Evolutionary conservation across 2,797 vertebrate genomes (phyloP).

Genomic region (Sebastes miniatus): DNA sequence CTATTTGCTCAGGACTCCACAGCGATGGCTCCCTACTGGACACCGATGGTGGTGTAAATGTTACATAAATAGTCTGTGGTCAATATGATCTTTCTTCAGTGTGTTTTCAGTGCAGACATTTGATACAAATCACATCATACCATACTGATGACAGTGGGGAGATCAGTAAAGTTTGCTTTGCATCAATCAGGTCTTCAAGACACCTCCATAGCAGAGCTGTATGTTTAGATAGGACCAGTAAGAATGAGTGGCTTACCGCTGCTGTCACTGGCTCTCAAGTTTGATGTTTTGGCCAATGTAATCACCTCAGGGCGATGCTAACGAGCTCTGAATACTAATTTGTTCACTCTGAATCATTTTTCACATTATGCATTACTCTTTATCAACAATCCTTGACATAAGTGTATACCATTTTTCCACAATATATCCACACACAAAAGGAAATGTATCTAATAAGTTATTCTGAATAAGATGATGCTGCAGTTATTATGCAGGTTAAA

Average conservation of each 20-base stretch:
- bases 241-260: neutral
- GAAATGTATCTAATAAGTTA: neutral
- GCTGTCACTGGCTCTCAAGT: neutral
- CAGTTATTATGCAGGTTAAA: neutral
- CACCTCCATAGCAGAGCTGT: neutral
- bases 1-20: neutral
- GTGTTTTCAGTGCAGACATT: neutral
- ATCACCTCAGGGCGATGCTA: neutral
- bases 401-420: neutral
- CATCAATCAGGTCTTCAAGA: neutral
- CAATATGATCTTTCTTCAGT: neutral
- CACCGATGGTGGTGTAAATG: neutral
- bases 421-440: neutral
- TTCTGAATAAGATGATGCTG: neutral
- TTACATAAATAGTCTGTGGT: neutral
- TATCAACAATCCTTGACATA: neutral
- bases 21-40: neutral
- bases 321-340: constrained; percentile 10
- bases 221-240: neutral
- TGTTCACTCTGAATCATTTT: neutral
- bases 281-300: constrained; percentile 16
- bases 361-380: neutral
- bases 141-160: neutral
- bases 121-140: neutral
- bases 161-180: constrained; percentile 10